Percentiles rank a stretch among this genome's conserved stretches.
Evolutionary conservation across 2,888 invertebrate genomes (phyloP).

Genomic region (Scaptomyza cyrtandrae): DNA sequence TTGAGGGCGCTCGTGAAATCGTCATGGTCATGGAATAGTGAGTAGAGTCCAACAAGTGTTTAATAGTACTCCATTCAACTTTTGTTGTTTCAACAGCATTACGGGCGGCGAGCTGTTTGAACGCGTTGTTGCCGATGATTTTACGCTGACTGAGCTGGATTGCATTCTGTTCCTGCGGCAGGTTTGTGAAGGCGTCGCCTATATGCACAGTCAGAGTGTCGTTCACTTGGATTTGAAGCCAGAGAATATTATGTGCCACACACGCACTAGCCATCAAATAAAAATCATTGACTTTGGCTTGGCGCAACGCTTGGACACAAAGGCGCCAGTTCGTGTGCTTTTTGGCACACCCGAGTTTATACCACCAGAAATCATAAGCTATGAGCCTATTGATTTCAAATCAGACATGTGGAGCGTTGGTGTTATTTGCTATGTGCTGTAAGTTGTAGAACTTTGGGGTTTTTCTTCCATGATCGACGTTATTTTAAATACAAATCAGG

Average conservation of each 20-base stretch:
- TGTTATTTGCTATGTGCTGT: constrained; percentile 96
- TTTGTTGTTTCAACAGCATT: constrained; percentile 86
- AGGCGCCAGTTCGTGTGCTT: constrained; percentile 89
- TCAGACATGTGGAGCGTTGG: constrained; percentile 99
- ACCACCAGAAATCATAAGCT: constrained; percentile 96
- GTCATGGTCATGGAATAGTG: constrained; percentile 97
- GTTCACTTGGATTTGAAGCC: constrained; percentile 97
- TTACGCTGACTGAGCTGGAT: constrained; percentile 94
- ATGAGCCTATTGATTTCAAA: constrained; percentile 92
- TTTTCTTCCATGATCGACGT: too few species aligned
- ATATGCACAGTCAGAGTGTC: constrained; percentile 93
- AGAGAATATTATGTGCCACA: constrained; percentile 97
- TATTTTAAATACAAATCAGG: too few species aligned
- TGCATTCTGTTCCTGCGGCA: constrained; percentile 94
- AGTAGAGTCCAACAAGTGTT: constrained; percentile 86
- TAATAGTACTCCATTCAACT: not conserved
- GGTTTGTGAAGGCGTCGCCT: constrained; percentile 95
- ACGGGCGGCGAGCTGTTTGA: constrained; percentile 97
- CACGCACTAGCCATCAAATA: constrained; percentile 92
- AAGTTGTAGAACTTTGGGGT: constrained; percentile 84
- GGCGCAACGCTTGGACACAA: constrained; percentile 90
- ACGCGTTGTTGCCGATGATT: constrained; percentile 95
- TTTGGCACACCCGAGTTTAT: constrained; percentile 97
- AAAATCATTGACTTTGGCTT: constrained; percentile 98
- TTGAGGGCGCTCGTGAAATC: constrained; percentile 90